These are phyloP conservation scores for Rhincodon typus DNA, from an alignment of 2,797 vertebrate species.

Conservation along the genomic window DNA sequence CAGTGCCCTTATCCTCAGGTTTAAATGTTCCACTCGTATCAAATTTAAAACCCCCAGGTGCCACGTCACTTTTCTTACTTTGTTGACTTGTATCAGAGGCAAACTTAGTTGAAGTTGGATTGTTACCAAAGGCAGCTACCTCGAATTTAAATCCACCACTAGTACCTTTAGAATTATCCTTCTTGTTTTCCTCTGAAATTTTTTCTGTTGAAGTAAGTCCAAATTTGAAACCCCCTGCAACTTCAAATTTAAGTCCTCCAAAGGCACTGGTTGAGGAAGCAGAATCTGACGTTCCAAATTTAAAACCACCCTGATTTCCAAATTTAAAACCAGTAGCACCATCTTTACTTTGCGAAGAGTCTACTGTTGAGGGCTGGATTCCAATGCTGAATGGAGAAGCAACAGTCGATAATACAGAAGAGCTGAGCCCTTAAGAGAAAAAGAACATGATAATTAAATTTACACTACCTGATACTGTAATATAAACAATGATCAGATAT, in stretches of 20 bases:
- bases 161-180: conserved; percentile 55
- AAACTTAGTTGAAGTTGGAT: conserved; percentile 50
- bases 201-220: conserved; percentile 59
- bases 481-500: not conserved
- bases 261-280: conserved; percentile 48
- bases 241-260: conserved; percentile 56
- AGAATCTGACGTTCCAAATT: conserved; percentile 62
- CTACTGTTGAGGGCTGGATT: conserved; percentile 53
- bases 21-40: conserved; percentile 52
- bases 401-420: conserved; percentile 50
- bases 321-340: conserved; percentile 70
- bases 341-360: conserved; percentile 51
- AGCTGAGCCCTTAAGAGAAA: conserved; percentile 56
- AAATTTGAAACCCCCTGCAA: conserved; percentile 61
- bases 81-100: conserved; percentile 54
- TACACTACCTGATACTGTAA: not conserved
- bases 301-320: conserved; percentile 65
- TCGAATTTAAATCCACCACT: conserved; percentile 69
- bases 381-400: conserved; percentile 63
- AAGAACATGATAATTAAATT: not conserved
- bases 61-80: conserved; percentile 59
- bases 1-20: conserved; percentile 59
- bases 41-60: conserved; percentile 63
- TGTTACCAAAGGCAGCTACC: conserved; percentile 50
- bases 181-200: conserved; percentile 63